Base-by-base conservation (phyloP, 2,888 invertebrate species). In the Drosophila tripunctata region DNA sequence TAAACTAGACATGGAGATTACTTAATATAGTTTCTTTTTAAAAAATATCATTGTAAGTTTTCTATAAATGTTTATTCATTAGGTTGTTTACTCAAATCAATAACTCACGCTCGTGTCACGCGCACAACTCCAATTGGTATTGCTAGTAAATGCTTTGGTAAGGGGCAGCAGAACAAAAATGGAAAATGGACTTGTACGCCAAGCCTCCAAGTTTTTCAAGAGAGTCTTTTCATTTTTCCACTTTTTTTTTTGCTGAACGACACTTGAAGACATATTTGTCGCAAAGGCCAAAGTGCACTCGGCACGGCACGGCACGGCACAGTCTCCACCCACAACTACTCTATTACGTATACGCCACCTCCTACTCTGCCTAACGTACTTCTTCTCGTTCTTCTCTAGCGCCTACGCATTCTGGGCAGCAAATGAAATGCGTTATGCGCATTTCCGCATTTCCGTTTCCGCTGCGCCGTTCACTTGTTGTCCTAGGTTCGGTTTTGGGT, bases 371-470 rank as follows among this genome's bases (percentile, higher is more conserved):
- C 12, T 2, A 10, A 8, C 2, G 10, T 7, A 3, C 22, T 19
- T 3, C n/a, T 4, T 4, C 24, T 0, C 17, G 10, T 3, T 12
- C n/a, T 8, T 3, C 41, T 31, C 8, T 7, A 14, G 15, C 21
- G 50, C 31, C 19, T 24, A 30, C 54, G 54, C 69, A 57, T 65
- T 27, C 36, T 65, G 83, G 71, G 30, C 54, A 66, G 83, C 71
- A 86, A 86, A 79, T 86, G 61, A 82, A 86, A 78, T 79, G 80
- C 83, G 76, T 75, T 69, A 63, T 61, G 65, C 64, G 61, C 64
- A 50, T 67, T 86, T 78, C 76, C 83, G 56, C 43, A n/a, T n/a
- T 79, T 69, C 76, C 64, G 64, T 27, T 36, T 5, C 22, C 19
- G 27, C 10, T 38, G 19, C 17, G 36, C 14, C 51, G 15, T 24